A percentile compares a stretch with the other conserved stretches of the same genome.
Evolutionary conservation across 2,888 invertebrate genomes (phyloP).

Genomic region (Sclerodermus sp.): DNA sequence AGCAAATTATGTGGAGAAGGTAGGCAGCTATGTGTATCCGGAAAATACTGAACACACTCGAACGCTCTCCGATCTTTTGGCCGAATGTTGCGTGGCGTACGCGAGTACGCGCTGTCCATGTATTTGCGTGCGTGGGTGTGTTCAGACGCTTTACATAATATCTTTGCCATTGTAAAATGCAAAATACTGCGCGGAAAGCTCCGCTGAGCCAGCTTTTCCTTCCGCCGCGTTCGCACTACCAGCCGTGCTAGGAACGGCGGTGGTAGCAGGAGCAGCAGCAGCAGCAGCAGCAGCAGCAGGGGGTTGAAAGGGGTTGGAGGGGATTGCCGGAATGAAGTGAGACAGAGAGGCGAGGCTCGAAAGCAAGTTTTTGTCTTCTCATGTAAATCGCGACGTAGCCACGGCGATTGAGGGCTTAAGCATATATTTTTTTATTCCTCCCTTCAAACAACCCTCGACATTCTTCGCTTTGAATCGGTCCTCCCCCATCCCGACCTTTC

Average conservation of each 20-base stretch:
- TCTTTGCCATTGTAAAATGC: slow-evolving; percentile 52
- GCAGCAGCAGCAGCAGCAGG: too few species aligned
- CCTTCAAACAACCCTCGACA: too few species aligned
- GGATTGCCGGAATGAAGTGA: slow-evolving; percentile 5
- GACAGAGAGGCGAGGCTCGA: slow-evolving; percentile 16
- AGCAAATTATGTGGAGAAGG: too few species aligned
- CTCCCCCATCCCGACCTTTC: too few species aligned
- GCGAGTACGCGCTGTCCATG: not conserved
- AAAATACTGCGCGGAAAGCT: slow-evolving; percentile 42
- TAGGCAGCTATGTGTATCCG: too few species aligned
- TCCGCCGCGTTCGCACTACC: slow-evolving; percentile 33
- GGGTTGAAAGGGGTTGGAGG: too few species aligned
- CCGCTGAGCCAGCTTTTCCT: slow-evolving; percentile 46
- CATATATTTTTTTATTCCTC: slow-evolving; percentile 30
- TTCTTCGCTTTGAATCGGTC: too few species aligned
- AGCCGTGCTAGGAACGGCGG: slow-evolving; percentile 11
- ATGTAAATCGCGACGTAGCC: slow-evolving; percentile 43
- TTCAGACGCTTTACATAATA: slow-evolving; percentile 47
- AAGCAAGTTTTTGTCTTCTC: slow-evolving; percentile 46
- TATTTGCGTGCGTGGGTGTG: slow-evolving; percentile 24
- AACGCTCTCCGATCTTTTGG: too few species aligned
- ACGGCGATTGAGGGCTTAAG: slow-evolving; percentile 41
- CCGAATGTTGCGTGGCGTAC: too few species aligned
- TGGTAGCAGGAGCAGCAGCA: slow-evolving; percentile 7
- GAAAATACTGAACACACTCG: too few species aligned